Evolutionary conservation across 2,888 invertebrate species (phyloP).

Genomic region (Gymnoscelis rufifasciata): DNA sequence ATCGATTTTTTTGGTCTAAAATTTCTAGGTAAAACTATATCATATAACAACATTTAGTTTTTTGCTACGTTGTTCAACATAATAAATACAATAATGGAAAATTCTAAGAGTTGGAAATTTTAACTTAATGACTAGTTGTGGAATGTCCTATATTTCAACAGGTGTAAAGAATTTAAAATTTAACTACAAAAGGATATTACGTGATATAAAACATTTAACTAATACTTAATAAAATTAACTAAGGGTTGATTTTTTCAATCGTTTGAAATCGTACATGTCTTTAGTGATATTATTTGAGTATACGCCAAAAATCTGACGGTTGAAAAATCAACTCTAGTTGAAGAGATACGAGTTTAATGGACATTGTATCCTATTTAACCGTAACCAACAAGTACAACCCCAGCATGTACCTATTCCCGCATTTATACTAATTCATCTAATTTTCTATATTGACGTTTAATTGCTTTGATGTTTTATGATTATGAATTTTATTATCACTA

Average conservation of each 20-base stretch:
- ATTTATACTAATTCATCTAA: no score
- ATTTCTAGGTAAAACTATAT: no score
- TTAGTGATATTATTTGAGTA: no score
- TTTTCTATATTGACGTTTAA: constrained; percentile 4
- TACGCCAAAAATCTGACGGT: no score
- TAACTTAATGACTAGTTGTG: constrained; percentile 24
- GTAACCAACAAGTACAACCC: neutral
- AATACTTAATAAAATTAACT: neutral
- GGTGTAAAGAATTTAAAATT: constrained; percentile 10
- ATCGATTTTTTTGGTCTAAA: no score
- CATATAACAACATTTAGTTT: neutral
- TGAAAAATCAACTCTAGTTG: constrained; percentile 4
- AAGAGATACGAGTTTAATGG: constrained; percentile 3
- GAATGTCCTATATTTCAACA: constrained; percentile 19
- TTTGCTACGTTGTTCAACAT: neutral
- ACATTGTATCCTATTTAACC: neutral
- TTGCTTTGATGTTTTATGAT: neutral
- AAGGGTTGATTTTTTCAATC: no score
- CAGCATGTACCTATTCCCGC: neutral
- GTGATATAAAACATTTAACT: neutral
- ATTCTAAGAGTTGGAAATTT: constrained; percentile 15
- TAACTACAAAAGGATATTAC: neutral
- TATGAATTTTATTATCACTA: no score
- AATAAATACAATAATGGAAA: constrained; percentile 14
- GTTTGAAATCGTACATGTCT: no score